phyloP scores from a whole-genome alignment of 1,140 invertebrate genomes.

The Artemia franciscana region DNA sequence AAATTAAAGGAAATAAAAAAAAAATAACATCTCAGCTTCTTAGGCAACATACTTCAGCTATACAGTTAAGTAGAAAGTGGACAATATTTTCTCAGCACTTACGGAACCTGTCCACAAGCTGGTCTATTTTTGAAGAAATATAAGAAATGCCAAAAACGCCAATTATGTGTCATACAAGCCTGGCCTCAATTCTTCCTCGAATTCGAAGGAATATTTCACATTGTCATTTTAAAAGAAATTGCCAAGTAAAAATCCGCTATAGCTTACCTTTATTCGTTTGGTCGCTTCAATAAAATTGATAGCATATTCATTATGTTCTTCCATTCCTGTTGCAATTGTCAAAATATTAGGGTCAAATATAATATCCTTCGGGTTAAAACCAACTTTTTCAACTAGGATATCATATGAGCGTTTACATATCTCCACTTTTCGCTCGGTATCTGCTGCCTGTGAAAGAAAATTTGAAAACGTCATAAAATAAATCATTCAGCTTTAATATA shows the following conservation, averaged over 20 bases:
- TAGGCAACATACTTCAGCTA: too few relatives aligned
- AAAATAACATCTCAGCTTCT: too few relatives aligned
- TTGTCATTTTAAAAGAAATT: background rate
- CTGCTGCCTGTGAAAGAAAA: slow-evolving; percentile 23
- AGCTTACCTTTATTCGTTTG: slow-evolving; percentile 25
- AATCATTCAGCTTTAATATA: slow-evolving; percentile 16
- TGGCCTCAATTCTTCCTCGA: background rate
- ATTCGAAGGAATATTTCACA: background rate
- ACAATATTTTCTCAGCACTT: too few relatives aligned
- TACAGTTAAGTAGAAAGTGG: too few relatives aligned
- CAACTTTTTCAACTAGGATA: slow-evolving; percentile 26
- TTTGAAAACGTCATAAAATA: slow-evolving; percentile 18
- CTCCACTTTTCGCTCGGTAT: slow-evolving; percentile 26
- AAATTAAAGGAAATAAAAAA: too few relatives aligned
- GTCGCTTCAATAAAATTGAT: slow-evolving; percentile 31
- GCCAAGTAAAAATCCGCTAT: background rate
- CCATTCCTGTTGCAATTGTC: slow-evolving; percentile 36
- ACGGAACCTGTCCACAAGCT: too few relatives aligned
- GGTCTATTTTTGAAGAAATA: too few relatives aligned
- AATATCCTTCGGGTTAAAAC: slow-evolving; percentile 33
- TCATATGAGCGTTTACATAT: slow-evolving; percentile 30
- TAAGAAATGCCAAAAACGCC: too few relatives aligned
- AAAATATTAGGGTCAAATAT: slow-evolving; percentile 41
- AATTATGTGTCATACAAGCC: background rate
- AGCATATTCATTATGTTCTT: slow-evolving; percentile 33